A percentile compares a stretch with the other conserved stretches of the same genome.
Conservation (phyloP, 2,888 invertebrate species). For the Geotrupes spiniger region DNA sequence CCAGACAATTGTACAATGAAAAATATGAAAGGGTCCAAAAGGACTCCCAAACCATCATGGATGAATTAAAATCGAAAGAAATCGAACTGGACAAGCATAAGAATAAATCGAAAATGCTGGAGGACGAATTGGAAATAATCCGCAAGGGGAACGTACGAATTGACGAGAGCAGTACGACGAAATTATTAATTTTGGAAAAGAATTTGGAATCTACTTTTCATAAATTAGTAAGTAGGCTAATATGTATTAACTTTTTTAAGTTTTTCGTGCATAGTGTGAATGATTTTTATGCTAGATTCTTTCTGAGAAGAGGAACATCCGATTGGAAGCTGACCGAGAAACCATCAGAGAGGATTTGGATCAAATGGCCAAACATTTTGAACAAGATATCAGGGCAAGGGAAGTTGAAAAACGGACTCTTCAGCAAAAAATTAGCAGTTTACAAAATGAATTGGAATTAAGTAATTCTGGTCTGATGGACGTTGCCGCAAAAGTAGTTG, state of each 20-base stretch:
- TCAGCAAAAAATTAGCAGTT: constrained; percentile 46
- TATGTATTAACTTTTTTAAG: background rate
- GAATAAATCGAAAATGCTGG: constrained; percentile 56
- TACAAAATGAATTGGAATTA: constrained; percentile 47
- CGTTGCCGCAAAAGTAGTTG: constrained; percentile 35
- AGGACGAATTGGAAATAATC: constrained; percentile 52
- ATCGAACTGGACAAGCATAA: constrained; percentile 54
- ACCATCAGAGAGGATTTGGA: constrained; percentile 58
- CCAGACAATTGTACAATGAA: constrained; percentile 58
- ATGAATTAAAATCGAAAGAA: constrained; percentile 58
- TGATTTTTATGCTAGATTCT: constrained; percentile 41
- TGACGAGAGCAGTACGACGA: constrained; percentile 38
- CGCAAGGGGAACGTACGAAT: constrained; percentile 48
- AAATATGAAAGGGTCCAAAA: constrained; percentile 57
- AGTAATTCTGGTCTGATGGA: constrained; percentile 39
- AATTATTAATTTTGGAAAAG: constrained; percentile 54
- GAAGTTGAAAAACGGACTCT: constrained; percentile 58
- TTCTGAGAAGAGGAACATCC: constrained; percentile 58
- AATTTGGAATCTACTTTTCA: constrained; percentile 59
- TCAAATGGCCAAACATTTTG: constrained; percentile 55
- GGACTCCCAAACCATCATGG: constrained; percentile 57
- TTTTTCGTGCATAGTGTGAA: too few relatives aligned
- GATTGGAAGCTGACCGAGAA: constrained; percentile 59
- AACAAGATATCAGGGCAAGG: constrained; percentile 56
- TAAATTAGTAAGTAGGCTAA: constrained; percentile 53